phyloP scores from a whole-genome alignment of 2,113 vertebrate genomes.

The Phainopepla nitens region DNA sequence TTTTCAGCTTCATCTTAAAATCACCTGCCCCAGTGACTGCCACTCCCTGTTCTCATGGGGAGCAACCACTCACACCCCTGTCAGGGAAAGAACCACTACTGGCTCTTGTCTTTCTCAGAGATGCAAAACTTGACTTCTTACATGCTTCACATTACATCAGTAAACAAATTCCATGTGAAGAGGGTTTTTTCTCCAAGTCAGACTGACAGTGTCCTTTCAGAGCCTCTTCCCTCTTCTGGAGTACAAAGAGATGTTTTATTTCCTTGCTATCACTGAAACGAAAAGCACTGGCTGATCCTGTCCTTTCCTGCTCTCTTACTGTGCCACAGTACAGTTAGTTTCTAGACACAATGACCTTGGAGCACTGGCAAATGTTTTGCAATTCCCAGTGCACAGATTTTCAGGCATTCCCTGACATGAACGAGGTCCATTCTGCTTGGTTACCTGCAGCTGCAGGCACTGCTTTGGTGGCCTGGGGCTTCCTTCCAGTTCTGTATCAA shows the following conservation, averaged over 20 bases:
- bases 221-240: background rate
- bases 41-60: background rate
- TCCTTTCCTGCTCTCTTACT: background rate
- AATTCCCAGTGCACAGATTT: background rate
- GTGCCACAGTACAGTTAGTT: background rate
- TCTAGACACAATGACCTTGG: background rate
- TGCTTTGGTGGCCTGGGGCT: background rate
- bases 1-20: background rate
- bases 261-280: background rate
- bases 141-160: background rate
- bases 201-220: background rate
- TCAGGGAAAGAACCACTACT: background rate
- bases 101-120: background rate
- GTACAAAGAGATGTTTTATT: background rate
- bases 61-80: background rate
- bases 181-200: background rate
- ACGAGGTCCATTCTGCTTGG: background rate
- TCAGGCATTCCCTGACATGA: background rate
- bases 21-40: too few relatives aligned
- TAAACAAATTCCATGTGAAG: background rate
- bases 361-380: background rate
- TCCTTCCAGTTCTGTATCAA: background rate
- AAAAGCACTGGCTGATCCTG: background rate
- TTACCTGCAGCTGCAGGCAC: background rate
- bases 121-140: background rate